phyloP scores from a whole-genome alignment of 2,797 vertebrate species.

The Pyrocephalus nanus region DNA sequence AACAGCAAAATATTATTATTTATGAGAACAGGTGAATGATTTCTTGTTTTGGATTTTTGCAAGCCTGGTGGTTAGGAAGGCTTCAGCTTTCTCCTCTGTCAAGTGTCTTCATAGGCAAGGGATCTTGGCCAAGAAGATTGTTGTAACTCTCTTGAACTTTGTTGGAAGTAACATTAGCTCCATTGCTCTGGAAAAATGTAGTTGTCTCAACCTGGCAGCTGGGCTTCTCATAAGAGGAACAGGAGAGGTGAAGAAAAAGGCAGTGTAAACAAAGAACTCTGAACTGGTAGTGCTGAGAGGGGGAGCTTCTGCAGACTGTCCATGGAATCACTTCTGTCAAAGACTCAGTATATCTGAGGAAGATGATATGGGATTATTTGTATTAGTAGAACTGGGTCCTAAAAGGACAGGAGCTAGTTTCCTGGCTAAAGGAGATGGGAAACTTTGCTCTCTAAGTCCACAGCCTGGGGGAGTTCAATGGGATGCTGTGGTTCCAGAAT shows the following conservation, averaged over 20 bases:
- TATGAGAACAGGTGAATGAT: background rate
- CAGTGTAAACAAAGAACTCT: background rate
- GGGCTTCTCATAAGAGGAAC: background rate
- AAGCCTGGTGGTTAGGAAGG: background rate
- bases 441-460: background rate
- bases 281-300: background rate
- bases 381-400: background rate
- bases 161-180: background rate
- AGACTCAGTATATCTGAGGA: background rate
- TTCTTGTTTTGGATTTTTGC: conserved; percentile 4
- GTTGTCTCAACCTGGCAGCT: background rate
- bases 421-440: background rate
- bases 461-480: background rate
- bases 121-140: background rate
- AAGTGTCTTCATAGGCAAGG: background rate
- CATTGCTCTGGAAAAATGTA: background rate
- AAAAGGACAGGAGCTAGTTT: background rate
- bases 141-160: background rate
- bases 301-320: background rate
- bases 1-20: background rate
- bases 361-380: background rate
- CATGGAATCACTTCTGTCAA: background rate
- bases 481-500: background rate
- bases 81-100: background rate
- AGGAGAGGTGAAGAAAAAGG: background rate